A percentile compares a stretch with the other conserved stretches of the same genome.
These are phyloP conservation scores for Corythoichthys intestinalis DNA, from an alignment of 2,113 vertebrate genomes.

Conservation along the genomic window DNA sequence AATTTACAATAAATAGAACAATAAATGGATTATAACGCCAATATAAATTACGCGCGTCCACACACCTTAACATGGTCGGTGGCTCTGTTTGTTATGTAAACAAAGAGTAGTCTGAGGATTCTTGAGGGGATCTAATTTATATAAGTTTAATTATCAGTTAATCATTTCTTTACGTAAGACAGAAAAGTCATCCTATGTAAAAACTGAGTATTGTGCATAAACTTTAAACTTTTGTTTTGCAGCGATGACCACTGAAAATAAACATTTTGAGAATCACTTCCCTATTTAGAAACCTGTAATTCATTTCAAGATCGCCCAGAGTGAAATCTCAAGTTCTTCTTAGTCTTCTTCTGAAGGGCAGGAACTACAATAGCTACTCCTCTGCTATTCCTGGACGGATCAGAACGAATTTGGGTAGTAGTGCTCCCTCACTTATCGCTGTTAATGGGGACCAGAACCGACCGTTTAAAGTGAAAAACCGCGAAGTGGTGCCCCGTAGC, in stretches of 20 bases:
- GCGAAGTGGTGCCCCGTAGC: no score
- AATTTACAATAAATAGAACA: not conserved
- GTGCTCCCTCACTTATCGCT: no score
- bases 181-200: not conserved
- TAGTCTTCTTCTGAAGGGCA: no score
- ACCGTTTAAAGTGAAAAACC: no score
- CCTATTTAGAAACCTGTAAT: not conserved
- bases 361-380: no score
- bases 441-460: no score
- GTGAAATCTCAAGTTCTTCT: no score
- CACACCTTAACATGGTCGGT: constrained; percentile 10
- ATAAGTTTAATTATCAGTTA: not conserved
- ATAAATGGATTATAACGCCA: not conserved
- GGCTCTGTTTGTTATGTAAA: constrained; percentile 75
- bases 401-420: no score
- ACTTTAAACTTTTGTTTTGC: not conserved
- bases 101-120: constrained; percentile 69
- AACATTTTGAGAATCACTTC: not conserved
- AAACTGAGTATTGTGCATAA: not conserved
- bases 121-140: not conserved
- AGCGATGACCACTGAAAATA: not conserved
- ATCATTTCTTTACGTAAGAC: not conserved
- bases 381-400: no score
- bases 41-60: not conserved
- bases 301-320: not conserved